phyloP scores from a whole-genome alignment of 1,140 invertebrate genomes.

The Aphidius gifuensis region DNA sequence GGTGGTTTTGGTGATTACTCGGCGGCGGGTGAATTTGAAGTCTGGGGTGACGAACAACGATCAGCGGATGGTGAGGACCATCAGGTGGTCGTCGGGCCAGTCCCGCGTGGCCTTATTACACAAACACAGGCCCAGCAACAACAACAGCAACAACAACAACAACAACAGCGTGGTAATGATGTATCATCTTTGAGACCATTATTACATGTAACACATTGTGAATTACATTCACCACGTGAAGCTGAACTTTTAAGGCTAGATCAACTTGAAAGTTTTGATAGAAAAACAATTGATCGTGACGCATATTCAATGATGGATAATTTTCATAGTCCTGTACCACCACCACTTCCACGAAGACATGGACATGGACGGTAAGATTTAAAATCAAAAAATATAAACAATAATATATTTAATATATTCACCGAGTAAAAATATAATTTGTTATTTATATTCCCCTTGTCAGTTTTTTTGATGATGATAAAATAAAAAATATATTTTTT shows the following conservation, averaged over 20 bases:
- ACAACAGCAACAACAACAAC: constrained; percentile 39
- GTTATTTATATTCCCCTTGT: neutral
- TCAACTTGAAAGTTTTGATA: constrained; percentile 46
- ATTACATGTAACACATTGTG: constrained; percentile 53
- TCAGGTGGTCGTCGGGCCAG: constrained; percentile 26
- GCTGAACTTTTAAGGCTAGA: constrained; percentile 50
- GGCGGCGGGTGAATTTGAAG: constrained; percentile 53
- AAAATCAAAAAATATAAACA: neutral
- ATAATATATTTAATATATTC: neutral
- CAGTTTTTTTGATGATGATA: neutral
- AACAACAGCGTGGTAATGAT: constrained; percentile 49
- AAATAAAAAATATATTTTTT: neutral
- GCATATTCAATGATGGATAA: constrained; percentile 54
- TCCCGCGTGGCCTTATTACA: constrained; percentile 18
- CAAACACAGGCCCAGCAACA: constrained; percentile 34
- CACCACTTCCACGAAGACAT: constrained; percentile 49
- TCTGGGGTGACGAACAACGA: constrained; percentile 52
- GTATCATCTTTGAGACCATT: constrained; percentile 47
- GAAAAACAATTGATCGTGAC: constrained; percentile 45
- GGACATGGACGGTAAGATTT: constrained; percentile 50
- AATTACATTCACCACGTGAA: constrained; percentile 51
- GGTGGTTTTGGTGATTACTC: constrained; percentile 53
- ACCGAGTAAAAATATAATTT: neutral
- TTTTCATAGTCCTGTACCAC: constrained; percentile 51
- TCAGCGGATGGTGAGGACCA: constrained; percentile 49